Base-by-base conservation (phyloP, 2,797 vertebrate genomes). In the Sebastes minor region DNA sequence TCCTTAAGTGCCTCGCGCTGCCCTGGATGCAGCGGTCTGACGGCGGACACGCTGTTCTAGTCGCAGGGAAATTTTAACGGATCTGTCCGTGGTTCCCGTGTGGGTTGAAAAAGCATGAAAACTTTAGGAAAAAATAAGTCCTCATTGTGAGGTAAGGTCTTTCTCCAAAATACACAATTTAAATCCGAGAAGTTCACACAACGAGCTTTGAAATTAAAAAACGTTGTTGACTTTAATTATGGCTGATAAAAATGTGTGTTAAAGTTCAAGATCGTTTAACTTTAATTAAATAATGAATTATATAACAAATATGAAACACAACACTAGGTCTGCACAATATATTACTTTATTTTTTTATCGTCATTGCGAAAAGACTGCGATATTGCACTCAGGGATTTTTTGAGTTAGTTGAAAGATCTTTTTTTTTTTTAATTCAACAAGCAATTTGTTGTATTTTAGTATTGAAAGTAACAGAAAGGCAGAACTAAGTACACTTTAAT, bases 1-100 rank as follows among this genome's bases (percentile, higher is more conserved):
- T 96, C 91, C 92, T 91, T 95, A 95, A 96, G 95, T 95, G 94
- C 83, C 69, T 62, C 23, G 49, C n/a, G 56, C 38, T 79, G 86
- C 68, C 89, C 85, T 83, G 59, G 75, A 82, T 72, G 71, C 71
- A 82, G 78, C 62, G 57, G 63, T 63, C 76, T 66, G 72, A 79
- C 28, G 5, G 35, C 20, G 13, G 14, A n/a, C 28, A 9, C 4
- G 2, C 6, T 42, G 30, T 25, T 83, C 76, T 52, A 60, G 49
- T 64, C 62, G 25, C 30, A 74, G 52, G 23, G 14, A 76, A 10
- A 56, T 30, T 30, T 67, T 11, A 65, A 66, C 30, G 38, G 2
- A 12, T 6, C 6, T 28, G 28, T 49, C 25, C 5, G 23, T 42
- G 49, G 32, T 33, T 61, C 25, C 46, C 8, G 8, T 10, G 16